Base-by-base conservation (phyloP, 2,888 invertebrate genomes). In the Pherbina coryleti region DNA sequence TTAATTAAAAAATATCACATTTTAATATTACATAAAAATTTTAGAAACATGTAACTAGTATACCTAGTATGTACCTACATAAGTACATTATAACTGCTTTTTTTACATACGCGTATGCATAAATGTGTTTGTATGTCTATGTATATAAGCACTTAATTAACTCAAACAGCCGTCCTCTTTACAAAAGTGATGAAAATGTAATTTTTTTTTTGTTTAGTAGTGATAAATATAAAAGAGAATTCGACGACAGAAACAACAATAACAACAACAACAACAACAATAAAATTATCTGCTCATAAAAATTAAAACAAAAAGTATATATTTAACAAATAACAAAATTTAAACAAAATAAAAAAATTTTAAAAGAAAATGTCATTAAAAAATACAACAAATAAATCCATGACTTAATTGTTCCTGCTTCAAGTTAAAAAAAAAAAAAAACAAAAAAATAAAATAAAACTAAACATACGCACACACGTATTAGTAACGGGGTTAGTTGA, bases 401-500 rank as follows among this genome's bases (percentile, higher is more conserved):
- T 5, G n/a, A 67, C 49, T 44, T 67, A 67, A 49, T 49, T 67
- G 67, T 49, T 75, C 66, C 55, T 78, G 37, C 44, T 78, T 49
- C 66, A 44, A 74, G 57, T 44, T 11, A 57, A 75, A 60, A 72
- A 66, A 76, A 76, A 76, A 14, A 60, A 69, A 62, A 79, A 74
- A 70, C 9, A 19, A 25, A 60, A 19, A 55, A 51, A 77, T 66
- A 22, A 67, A 62, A 73, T 44, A 62, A n/a, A 73, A 60, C 44
- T 34, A 37, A 73, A 31, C 28, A 34, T 34, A 64, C 34, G 34
- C 34, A 34, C 64, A 34, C 14, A 14, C 37, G 7, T 49, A 44
- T 44, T 44, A 44, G 44, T 11, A 11, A 44, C 44, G 44, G 49
- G n/a, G 37, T 4, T n/a, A 31, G 5, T 31, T 31, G 37, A 66